Percentiles rank a stretch among this genome's conserved stretches.
Evolutionary conservation across 2,888 invertebrate genomes (phyloP).

Genomic region (Caenorhabditis sp.): DNA sequence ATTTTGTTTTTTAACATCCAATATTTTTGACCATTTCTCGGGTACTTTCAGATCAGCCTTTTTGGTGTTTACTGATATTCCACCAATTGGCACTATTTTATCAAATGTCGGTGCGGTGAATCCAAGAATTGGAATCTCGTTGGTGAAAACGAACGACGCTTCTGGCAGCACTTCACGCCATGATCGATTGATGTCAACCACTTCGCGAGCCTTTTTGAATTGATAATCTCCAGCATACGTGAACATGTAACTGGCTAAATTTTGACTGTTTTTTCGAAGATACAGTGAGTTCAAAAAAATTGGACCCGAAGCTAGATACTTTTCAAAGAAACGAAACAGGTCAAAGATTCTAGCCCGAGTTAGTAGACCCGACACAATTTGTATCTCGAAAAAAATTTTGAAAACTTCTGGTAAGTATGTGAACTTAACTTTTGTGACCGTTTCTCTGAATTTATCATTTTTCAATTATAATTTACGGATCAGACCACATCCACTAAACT

Average conservation of each 20-base stretch:
- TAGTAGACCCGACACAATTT: too few relatives aligned
- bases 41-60: slow-evolving; percentile 20
- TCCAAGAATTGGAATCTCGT: slow-evolving; percentile 44
- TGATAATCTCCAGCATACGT: slow-evolving; percentile 1
- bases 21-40: slow-evolving; percentile 38
- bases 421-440: too few relatives aligned
- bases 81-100: slow-evolving; percentile 45
- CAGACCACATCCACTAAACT: too few relatives aligned
- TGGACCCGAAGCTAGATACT: too few relatives aligned
- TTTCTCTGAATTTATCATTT: too few relatives aligned
- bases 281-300: too few relatives aligned
- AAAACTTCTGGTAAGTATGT: too few relatives aligned
- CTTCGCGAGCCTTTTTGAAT: slow-evolving; percentile 1
- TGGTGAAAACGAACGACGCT: slow-evolving; percentile 41
- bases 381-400: too few relatives aligned
- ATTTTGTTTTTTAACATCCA: slow-evolving; percentile 23
- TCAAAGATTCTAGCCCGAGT: too few relatives aligned
- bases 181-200: slow-evolving; percentile 11
- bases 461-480: too few relatives aligned
- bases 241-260: not conserved
- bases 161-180: slow-evolving; percentile 33
- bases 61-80: slow-evolving; percentile 27
- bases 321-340: too few relatives aligned
- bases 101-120: slow-evolving; percentile 48
- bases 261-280: too few relatives aligned